Evolutionary conservation across 2,797 vertebrate genomes (phyloP).

Genomic region (Propithecus perrieri): DNA sequence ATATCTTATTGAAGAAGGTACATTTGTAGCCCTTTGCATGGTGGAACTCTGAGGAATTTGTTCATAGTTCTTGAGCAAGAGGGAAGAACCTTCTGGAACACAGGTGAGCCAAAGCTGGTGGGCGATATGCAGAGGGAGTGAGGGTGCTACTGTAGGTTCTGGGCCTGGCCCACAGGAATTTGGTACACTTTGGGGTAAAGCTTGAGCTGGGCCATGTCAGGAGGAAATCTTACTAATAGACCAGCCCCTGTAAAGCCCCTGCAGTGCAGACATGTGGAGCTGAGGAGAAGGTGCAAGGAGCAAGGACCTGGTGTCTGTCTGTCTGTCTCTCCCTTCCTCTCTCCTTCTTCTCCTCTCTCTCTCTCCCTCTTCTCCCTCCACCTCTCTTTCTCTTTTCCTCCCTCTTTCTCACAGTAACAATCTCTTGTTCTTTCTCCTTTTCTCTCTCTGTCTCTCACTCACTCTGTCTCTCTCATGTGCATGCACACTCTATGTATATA

Average conservation of each 20-base stretch:
- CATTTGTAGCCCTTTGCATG: neutral
- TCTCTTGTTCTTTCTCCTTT: neutral
- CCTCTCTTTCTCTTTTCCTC: no score
- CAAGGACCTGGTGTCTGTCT: neutral
- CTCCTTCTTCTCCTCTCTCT: rapidly evolving
- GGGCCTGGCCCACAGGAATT: neutral
- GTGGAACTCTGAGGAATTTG: neutral
- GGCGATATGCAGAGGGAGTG: neutral
- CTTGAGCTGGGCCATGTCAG: neutral
- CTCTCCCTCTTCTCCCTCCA: neutral
- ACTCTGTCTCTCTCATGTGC: neutral
- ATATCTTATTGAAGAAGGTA: neutral
- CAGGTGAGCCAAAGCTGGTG: neutral
- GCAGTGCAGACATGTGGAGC: neutral
- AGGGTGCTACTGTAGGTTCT: neutral
- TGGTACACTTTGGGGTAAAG: neutral
- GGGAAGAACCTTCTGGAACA: neutral
- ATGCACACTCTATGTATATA: neutral
- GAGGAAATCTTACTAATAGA: neutral
- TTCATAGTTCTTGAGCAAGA: neutral
- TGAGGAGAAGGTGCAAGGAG: neutral
- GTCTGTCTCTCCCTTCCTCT: no score
- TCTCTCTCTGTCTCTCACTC: neutral
- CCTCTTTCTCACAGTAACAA: neutral
- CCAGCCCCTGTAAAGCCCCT: rapidly evolving